phyloP scores from a whole-genome alignment of 1,140 invertebrate genomes.

The Drosophila hydei region DNA sequence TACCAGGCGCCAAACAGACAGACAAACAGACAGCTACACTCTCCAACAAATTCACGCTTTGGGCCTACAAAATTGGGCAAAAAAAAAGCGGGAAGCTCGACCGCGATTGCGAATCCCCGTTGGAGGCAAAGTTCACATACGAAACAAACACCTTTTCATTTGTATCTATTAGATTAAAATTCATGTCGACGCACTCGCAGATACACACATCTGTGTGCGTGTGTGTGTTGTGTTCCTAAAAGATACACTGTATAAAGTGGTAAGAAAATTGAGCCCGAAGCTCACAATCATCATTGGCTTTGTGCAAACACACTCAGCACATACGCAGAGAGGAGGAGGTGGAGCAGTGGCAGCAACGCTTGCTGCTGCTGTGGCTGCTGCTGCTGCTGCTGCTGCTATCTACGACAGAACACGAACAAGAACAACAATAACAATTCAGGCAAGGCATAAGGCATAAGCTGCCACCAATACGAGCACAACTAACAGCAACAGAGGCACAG shows the following conservation, averaged over 20 bases:
- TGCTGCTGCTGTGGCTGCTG: slow-evolving; percentile 17
- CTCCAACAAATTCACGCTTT: slow-evolving; percentile 15
- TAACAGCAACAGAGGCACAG: slow-evolving; percentile 49
- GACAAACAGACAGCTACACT: background rate
- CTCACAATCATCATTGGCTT: slow-evolving; percentile 75
- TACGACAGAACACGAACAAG: slow-evolving; percentile 52
- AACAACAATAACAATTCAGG: slow-evolving; percentile 32
- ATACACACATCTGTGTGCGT: slow-evolving; percentile 12
- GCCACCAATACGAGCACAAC: slow-evolving; percentile 47
- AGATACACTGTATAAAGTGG: slow-evolving; percentile 51
- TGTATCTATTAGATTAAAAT: slow-evolving; percentile 84
- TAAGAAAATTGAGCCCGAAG: slow-evolving; percentile 54
- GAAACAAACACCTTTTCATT: slow-evolving; percentile 79
- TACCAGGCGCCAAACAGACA: slow-evolving; percentile 16
- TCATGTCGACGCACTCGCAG: slow-evolving; percentile 75
- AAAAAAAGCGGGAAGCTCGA: background rate
- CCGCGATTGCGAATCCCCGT: slow-evolving; percentile 14
- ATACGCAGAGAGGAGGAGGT: slow-evolving; percentile 3
- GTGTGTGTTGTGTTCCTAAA: slow-evolving; percentile 21
- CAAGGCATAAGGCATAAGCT: slow-evolving; percentile 34
- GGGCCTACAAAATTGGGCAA: background rate
- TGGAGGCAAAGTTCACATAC: slow-evolving; percentile 62
- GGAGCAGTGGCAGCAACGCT: slow-evolving; percentile 43
- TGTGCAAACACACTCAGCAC: slow-evolving; percentile 28
- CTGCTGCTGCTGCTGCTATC: slow-evolving; percentile 38